These are phyloP conservation scores for Cheiracanthium punctorium DNA, from an alignment of 2,888 invertebrate species.

Conservation along the genomic window DNA sequence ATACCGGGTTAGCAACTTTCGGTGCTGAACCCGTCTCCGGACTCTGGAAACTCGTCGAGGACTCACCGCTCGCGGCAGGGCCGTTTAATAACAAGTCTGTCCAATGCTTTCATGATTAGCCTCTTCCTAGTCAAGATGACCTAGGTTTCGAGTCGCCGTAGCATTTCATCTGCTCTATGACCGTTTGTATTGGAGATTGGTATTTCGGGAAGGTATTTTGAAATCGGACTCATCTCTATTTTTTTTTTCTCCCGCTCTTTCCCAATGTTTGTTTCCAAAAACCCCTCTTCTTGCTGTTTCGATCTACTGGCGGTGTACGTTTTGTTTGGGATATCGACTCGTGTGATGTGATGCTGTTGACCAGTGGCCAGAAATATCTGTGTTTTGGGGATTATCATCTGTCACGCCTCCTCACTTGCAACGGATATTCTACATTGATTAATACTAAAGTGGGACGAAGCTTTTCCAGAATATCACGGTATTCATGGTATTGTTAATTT, in stretches of 20 bases:
- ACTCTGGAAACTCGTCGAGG: conserved; percentile 52
- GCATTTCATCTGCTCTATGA: conserved; percentile 28
- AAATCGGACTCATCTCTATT: not conserved
- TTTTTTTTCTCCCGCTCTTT: not conserved
- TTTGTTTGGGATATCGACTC: no score
- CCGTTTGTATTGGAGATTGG: conserved; percentile 27
- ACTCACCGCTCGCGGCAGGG: conserved; percentile 57
- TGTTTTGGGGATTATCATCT: no score
- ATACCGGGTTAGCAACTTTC: conserved; percentile 68
- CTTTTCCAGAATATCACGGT: no score
- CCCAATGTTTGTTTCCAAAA: no score
- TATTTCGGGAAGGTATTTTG: conserved; percentile 1
- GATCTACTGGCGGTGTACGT: no score
- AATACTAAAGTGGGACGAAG: no score
- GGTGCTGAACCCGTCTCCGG: conserved; percentile 50
- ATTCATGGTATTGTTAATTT: no score
- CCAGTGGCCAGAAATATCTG: no score
- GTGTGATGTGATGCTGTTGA: no score
- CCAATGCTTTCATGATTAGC: conserved; percentile 39
- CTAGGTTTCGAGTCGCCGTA: conserved; percentile 58
- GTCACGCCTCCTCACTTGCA: no score
- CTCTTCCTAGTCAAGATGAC: conserved; percentile 61
- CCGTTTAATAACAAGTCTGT: conserved; percentile 63
- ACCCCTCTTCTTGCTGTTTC: no score
- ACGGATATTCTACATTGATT: no score